Base-by-base conservation (phyloP, 2,888 invertebrate species). In the Drosophila mimica region DNA sequence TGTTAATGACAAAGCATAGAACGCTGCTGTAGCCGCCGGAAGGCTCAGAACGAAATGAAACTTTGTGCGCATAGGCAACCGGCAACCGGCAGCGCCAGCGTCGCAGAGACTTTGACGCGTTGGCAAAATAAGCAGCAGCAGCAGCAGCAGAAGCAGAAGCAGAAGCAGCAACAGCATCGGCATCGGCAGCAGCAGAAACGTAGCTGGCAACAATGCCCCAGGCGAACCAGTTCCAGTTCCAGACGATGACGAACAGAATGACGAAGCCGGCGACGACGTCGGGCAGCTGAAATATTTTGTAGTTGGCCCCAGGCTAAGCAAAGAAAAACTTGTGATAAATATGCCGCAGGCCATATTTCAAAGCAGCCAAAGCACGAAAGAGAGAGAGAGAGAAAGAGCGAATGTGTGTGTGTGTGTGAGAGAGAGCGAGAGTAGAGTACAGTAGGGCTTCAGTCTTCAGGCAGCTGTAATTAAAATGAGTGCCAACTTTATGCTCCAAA, bases 251-350 rank as follows among this genome's bases (percentile, higher is more conserved):
- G 77, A 77, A 28, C 28, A 56, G 13, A 36, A 56, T 56, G 71
- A 74, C 70, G 74, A 81, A 46, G 76, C 81, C 75, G 76, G 73
- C 62, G 80, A 70, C 72, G 73, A 57, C 65, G 81, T 74, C 78
- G 77, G 71, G 76, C 81, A 82, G 84, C 88, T 82, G 83, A 86
- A 89, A 92, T 91, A 92, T 92, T 91, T 91, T 88, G 79, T 79
- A 79, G 80, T 79, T 80, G 82, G 82, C 70, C 92, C 70, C 28
- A 28, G 82, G 91, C 89, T 57, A 79, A 80, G 85, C 90, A 92
- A 92, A 92, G 92, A 92, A 92, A 92, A 92, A 92, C 92, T 92
- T 92, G 92, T 92, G 92, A 92, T 92, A 92, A 92, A 92, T 92
- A 91, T 74, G 83, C 92, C 86, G 20, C 53, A n/a, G 70, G 92